These are phyloP conservation scores for Hippocampus comes DNA, from an alignment of 2,113 vertebrate genomes.

Conservation along the genomic window DNA sequence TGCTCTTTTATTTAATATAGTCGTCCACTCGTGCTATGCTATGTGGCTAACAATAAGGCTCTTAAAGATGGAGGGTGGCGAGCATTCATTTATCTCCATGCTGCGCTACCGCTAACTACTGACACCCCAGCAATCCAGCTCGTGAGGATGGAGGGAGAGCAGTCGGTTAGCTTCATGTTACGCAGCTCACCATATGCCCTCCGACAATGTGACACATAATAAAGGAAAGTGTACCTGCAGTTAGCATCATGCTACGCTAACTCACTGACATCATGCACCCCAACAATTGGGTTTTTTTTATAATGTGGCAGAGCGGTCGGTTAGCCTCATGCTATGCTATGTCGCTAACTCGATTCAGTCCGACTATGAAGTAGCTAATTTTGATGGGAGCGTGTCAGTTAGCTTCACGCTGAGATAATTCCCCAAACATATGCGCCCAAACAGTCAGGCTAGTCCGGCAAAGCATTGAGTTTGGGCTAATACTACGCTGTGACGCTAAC, in stretches of 20 bases:
- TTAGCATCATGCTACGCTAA: neutral
- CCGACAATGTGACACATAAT: too few species aligned
- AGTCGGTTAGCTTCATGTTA: too few species aligned
- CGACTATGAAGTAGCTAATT: neutral
- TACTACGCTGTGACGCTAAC: neutral
- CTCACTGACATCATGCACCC: neutral
- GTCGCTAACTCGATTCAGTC: neutral
- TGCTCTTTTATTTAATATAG: constrained; percentile 39
- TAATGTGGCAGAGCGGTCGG: too few species aligned
- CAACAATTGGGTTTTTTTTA: neutral
- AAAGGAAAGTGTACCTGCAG: neutral
- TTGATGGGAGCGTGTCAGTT: neutral
- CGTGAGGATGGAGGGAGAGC: too few species aligned
- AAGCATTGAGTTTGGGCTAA: constrained; percentile 9
- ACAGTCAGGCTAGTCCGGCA: neutral
- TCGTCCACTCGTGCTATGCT: constrained; percentile 6
- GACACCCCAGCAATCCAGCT: neutral
- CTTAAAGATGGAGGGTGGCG: neutral
- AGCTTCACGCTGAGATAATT: neutral
- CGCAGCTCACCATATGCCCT: too few species aligned
- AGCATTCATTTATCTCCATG: neutral
- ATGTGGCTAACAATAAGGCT: neutral
- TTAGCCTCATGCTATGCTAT: neutral
- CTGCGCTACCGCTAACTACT: neutral
- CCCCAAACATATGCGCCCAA: too few species aligned